Conservation (phyloP, 2,797 vertebrate genomes). For the Anabacerthia variegaticeps region DNA sequence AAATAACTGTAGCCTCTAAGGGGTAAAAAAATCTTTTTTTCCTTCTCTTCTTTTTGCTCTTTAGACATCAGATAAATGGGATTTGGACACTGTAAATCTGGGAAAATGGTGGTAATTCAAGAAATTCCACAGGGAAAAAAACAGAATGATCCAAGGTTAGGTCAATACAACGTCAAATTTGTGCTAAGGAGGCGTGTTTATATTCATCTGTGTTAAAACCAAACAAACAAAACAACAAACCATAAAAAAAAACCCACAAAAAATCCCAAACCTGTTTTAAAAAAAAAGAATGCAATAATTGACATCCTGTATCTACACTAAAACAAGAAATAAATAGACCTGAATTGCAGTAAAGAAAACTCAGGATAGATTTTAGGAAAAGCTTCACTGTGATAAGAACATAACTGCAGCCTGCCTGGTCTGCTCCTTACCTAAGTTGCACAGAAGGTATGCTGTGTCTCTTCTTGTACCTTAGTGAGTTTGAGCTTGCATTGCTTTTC, state of each 20-base stretch:
- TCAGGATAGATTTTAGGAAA: background rate
- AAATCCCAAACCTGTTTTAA: background rate
- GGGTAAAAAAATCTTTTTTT: background rate
- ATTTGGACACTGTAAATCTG: background rate
- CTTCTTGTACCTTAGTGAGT: background rate
- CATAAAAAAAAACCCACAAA: background rate
- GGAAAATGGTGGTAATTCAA: background rate
- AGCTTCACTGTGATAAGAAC: background rate
- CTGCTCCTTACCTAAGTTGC: background rate
- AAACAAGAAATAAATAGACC: background rate
- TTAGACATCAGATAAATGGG: background rate
- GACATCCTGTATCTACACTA: background rate
- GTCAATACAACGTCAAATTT: background rate
- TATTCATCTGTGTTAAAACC: background rate
- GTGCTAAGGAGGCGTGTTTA: background rate
- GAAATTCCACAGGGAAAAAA: background rate
- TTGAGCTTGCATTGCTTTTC: background rate
- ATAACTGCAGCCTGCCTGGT: background rate
- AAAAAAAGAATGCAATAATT: background rate
- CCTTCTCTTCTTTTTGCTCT: background rate
- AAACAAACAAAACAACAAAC: too few relatives aligned
- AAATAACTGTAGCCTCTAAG: background rate
- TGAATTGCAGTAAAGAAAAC: background rate
- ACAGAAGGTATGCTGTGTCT: background rate
- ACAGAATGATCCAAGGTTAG: background rate